Conservation (phyloP, 2,797 vertebrate species). For the Micrastur ruficollis region DNA sequence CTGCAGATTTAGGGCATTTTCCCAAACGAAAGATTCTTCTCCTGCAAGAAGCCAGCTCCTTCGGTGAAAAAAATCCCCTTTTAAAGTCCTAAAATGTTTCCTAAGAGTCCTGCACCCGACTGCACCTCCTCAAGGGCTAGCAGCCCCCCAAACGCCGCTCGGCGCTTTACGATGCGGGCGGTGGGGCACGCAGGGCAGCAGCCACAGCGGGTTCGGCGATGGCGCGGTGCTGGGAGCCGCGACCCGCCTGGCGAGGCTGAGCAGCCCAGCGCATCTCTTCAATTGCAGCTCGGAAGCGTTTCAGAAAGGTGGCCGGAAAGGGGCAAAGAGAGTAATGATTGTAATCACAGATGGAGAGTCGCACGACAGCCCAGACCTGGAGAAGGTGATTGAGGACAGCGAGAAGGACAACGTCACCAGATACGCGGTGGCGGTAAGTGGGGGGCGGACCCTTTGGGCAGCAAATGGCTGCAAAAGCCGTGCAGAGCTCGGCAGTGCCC, state of each 20-base stretch:
- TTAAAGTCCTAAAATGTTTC: not conserved
- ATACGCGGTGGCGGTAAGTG: slow-evolving; percentile 94
- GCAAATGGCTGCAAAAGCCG: rapidly evolving
- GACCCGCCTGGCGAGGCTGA: not conserved
- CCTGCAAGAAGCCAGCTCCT: not conserved
- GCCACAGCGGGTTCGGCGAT: not conserved
- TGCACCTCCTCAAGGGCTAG: not conserved
- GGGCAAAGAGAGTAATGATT: slow-evolving; percentile 98
- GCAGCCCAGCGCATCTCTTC: slow-evolving; percentile 31
- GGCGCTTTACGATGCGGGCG: rapidly evolving
- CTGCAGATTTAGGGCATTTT: not conserved
- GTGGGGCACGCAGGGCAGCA: not conserved
- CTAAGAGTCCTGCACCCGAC: rapidly evolving
- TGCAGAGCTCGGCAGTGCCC: rapidly evolving
- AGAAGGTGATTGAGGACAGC: slow-evolving; percentile 92
- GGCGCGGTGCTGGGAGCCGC: not conserved
- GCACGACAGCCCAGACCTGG: slow-evolving; percentile 91
- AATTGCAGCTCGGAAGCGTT: slow-evolving; percentile 90
- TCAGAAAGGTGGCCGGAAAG: slow-evolving; percentile 92
- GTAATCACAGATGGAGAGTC: slow-evolving; percentile 98
- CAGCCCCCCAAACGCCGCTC: rapidly evolving
- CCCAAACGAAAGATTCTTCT: too few relatives aligned
- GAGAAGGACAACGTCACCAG: slow-evolving; percentile 94
- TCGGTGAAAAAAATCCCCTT: rapidly evolving
- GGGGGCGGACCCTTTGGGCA: rapidly evolving